Conservation (phyloP, 2,888 invertebrate genomes). For the Melikaiella ostensackeni region DNA sequence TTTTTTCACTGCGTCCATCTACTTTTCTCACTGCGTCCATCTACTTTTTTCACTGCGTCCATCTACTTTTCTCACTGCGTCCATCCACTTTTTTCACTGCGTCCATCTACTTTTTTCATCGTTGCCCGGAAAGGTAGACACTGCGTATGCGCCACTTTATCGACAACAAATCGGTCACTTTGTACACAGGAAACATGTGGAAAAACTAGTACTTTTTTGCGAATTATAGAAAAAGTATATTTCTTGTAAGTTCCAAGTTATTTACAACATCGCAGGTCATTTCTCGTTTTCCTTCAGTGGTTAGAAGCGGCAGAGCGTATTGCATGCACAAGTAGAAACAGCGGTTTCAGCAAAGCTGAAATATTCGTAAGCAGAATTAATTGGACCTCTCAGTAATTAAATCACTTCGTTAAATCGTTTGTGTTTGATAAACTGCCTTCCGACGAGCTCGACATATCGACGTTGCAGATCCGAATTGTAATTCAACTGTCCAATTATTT, state of each 20-base stretch:
- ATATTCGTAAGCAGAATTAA: conserved; percentile 46
- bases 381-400: conserved; percentile 51
- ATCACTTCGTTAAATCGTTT: conserved; percentile 45
- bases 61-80: too few relatives aligned
- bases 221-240: too few relatives aligned
- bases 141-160: too few relatives aligned
- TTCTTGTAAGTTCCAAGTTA: background rate
- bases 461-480: conserved; percentile 15
- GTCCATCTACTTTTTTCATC: too few relatives aligned
- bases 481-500: conserved; percentile 20
- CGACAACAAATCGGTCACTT: too few relatives aligned
- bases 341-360: conserved; percentile 34
- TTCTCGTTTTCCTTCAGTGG: background rate
- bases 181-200: too few relatives aligned
- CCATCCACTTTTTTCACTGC: too few relatives aligned
- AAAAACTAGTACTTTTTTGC: too few relatives aligned
- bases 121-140: too few relatives aligned
- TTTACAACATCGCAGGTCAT: background rate
- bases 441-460: conserved; percentile 13
- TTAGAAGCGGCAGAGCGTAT: background rate
- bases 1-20: too few relatives aligned
- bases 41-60: too few relatives aligned
- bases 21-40: too few relatives aligned
- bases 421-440: conserved; percentile 10
- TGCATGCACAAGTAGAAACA: conserved; percentile 18